Evolutionary conservation across 2,113 vertebrate genomes (phyloP), one percentile per base, ranked within the genome.

Genomic region (Hystrix cristata): DNA sequence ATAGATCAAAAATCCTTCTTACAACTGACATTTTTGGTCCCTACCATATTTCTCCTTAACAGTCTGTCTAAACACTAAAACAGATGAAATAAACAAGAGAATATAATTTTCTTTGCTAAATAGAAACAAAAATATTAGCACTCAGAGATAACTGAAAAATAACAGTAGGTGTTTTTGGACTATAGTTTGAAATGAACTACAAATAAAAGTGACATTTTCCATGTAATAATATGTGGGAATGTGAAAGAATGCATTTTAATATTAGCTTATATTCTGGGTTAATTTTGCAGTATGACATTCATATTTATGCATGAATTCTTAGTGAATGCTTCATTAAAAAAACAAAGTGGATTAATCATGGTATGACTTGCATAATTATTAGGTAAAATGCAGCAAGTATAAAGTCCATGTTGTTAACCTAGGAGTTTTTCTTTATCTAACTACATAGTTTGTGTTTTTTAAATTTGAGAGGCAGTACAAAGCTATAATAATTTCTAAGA

Each of bases 31-130:
- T 98, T 98, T 97, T 96, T 95, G 91, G 96, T 88, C 95, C 76
- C 85, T 96, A 90, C 31, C 93, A 79, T 94, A 85, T 96, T 93
- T 98, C 97, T 98, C 57, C 72, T 98, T 97, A 97, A 96, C 97
- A 97, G 92, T 98, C 93, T 98, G 60, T 72, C 90, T 97, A 98
- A 98, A 97, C 90, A 97, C 23, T 91, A 96, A 85, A 88, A 91
- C 29, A 27, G 53, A 97, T 98, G 97, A 98, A 98, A 98, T 98
- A 98, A 98, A 92, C 96, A 97, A 98, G 76, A 74, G 89, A 97
- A 95, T 91, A 97, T 55, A 96, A 95, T 94, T 94, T 96, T 97
- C 57, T 97, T 93, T 92, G 95, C 83, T 92, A 96, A 92, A 62
- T 16, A 98, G 65, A 94, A 92, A 97, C 96, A 94, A 85, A 84